Conservation (phyloP, 1,140 invertebrate species). For the Drosophila navojoa region DNA sequence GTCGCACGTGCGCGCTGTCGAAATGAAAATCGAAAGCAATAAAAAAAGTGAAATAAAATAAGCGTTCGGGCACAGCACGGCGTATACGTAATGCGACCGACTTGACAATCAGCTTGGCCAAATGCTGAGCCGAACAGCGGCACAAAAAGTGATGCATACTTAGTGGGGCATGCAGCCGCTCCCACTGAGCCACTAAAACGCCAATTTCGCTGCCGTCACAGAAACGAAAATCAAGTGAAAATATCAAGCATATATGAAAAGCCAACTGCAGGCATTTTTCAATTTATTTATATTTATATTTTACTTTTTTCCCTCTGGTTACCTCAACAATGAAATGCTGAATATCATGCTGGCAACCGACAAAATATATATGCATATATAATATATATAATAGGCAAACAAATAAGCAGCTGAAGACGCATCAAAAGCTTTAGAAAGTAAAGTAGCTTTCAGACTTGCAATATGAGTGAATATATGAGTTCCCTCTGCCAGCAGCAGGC, state of each 20-base stretch:
- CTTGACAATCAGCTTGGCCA: conserved; percentile 58
- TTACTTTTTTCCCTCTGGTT: conserved; percentile 22
- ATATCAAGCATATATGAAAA: conserved; percentile 61
- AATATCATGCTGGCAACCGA: conserved; percentile 22
- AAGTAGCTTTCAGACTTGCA: conserved; percentile 4
- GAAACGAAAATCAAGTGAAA: conserved; percentile 37
- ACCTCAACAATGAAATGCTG: conserved; percentile 45
- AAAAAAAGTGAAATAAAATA: conserved; percentile 61
- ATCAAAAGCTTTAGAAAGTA: conserved; percentile 41
- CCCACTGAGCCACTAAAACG: conserved; percentile 28
- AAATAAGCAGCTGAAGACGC: conserved; percentile 37
- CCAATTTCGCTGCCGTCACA: conserved; percentile 39
- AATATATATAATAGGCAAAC: conserved; percentile 16
- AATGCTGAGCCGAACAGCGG: neutral
- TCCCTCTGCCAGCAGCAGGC: neutral
- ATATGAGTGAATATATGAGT: neutral
- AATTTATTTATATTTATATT: conserved; percentile 58
- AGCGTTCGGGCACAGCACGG: conserved; percentile 43
- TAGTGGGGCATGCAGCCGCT: conserved; percentile 60
- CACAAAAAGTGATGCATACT: conserved; percentile 62
- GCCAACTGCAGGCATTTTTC: conserved; percentile 60
- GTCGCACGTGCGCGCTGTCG: conserved; percentile 74
- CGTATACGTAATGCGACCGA: conserved; percentile 66
- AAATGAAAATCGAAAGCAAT: conserved; percentile 82
- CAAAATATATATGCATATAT: neutral